phyloP scores from a whole-genome alignment of 2,888 invertebrate genomes.

The Erebia palarica region DNA sequence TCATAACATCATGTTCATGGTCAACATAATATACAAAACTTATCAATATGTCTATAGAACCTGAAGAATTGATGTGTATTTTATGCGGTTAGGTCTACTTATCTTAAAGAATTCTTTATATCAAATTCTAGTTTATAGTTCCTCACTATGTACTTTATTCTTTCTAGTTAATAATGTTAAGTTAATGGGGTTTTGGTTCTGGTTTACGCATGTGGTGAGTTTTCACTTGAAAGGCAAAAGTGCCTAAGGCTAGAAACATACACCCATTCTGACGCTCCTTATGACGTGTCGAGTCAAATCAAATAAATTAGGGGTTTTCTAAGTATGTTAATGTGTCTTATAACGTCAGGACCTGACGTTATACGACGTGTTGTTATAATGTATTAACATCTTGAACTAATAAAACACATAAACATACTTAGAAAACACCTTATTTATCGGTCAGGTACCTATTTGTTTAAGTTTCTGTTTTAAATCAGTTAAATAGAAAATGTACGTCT shows the following conservation, averaged over 20 bases:
- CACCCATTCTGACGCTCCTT: neutral
- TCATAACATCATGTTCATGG: too few relatives aligned
- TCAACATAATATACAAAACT: neutral
- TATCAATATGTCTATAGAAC: neutral
- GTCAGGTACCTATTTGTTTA: too few relatives aligned
- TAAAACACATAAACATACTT: too few relatives aligned
- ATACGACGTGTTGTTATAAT: too few relatives aligned
- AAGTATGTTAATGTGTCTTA: too few relatives aligned
- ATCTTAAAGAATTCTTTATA: slow-evolving; percentile 20
- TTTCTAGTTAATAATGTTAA: slow-evolving; percentile 42
- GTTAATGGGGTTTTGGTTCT: slow-evolving; percentile 62
- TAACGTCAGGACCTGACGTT: too few relatives aligned
- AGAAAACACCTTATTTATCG: neutral
- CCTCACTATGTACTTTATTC: slow-evolving; percentile 30
- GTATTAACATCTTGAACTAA: too few relatives aligned
- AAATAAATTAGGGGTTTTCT: neutral
- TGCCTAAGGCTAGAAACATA: slow-evolving; percentile 50
- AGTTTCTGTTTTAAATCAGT: too few relatives aligned
- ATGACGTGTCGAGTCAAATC: neutral
- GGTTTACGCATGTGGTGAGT: slow-evolving; percentile 79
- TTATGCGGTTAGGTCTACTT: slow-evolving; percentile 31
- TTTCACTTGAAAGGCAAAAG: slow-evolving; percentile 63
- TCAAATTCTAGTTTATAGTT: neutral
- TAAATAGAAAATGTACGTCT: neutral
- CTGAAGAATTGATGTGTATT: neutral